A percentile compares a stretch with the other conserved stretches of the same genome.
These are phyloP conservation scores for Caenorhabditis uteleia DNA, from an alignment of 2,888 invertebrate species.

Conservation along the genomic window DNA sequence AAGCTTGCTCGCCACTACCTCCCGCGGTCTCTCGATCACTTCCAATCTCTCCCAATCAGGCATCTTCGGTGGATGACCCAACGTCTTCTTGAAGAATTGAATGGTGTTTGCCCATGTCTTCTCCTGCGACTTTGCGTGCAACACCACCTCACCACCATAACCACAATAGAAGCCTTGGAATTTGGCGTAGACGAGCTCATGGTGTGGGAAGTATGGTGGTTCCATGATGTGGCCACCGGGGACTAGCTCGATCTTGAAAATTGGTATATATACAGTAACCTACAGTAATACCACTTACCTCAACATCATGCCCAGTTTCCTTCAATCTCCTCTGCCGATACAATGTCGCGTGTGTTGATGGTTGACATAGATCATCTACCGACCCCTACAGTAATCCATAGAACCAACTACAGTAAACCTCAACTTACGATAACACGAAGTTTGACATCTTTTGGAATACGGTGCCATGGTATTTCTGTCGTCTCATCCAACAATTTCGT, in stretches of 20 bases:
- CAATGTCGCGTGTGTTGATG: constrained; percentile 27
- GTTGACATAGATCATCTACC: constrained; percentile 38
- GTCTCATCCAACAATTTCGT: constrained; percentile 13
- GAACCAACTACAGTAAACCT: not conserved
- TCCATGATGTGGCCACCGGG: constrained; percentile 39
- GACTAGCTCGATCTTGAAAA: constrained; percentile 15
- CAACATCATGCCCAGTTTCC: constrained; percentile 40
- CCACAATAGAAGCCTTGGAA: constrained; percentile 36
- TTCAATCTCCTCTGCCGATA: constrained; percentile 15
- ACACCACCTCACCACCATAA: constrained; percentile 36
- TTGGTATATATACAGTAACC: not conserved
- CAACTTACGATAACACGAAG: constrained; percentile 37
- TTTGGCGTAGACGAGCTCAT: constrained; percentile 25
- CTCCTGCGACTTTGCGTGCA: constrained; percentile 34
- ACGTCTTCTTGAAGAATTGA: constrained; percentile 29
- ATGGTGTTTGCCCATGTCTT: constrained; percentile 24
- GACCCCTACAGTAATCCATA: constrained; percentile 22
- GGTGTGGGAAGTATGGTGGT: constrained; percentile 39
- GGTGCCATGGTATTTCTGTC: constrained; percentile 29
- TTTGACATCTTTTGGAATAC: constrained; percentile 25
- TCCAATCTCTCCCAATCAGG: constrained; percentile 25
- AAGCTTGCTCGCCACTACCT: not conserved
- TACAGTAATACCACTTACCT: constrained; percentile 10
- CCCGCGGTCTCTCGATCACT: not conserved
- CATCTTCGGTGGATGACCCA: constrained; percentile 26